Evolutionary conservation across 2,113 vertebrate genomes (phyloP).

Genomic region (Notothenia rossii): DNA sequence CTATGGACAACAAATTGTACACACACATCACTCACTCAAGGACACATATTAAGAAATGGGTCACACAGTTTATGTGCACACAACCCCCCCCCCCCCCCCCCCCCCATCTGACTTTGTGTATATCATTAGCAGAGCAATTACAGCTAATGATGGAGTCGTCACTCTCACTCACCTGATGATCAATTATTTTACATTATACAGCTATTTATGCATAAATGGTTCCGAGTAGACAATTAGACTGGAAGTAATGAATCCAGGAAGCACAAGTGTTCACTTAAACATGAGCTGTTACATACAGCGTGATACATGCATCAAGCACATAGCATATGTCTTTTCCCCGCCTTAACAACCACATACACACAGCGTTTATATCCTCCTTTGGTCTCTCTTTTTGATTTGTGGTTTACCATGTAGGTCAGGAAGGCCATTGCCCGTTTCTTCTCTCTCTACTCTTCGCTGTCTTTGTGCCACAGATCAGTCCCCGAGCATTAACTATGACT

Average conservation of each 20-base stretch:
- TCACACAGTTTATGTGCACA: conserved; percentile 32
- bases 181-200: conserved; percentile 44
- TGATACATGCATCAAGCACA: conserved; percentile 6
- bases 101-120: conserved; percentile 47
- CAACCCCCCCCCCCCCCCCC: conserved; percentile 2
- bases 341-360: conserved; percentile 17
- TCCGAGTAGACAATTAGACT: conserved; percentile 28
- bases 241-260: conserved; percentile 38
- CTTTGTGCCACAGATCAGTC: conserved; percentile 32
- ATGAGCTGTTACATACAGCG: conserved; percentile 7
- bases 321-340: not conserved
- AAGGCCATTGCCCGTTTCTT: not conserved
- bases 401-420: conserved; percentile 49
- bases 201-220: conserved; percentile 31
- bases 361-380: conserved; percentile 35
- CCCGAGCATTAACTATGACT: conserved; percentile 41
- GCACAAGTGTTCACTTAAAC: conserved; percentile 11
- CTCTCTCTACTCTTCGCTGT: conserved; percentile 3
- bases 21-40: conserved; percentile 22
- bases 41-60: conserved; percentile 54
- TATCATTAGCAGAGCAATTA: conserved; percentile 69
- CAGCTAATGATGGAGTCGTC: conserved; percentile 45
- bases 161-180: conserved; percentile 55
- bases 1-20: conserved; percentile 74
- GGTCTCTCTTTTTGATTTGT: conserved; percentile 28